These are phyloP conservation scores for Cerceris rybyensis DNA, from an alignment of 2,888 invertebrate species.

Conservation along the genomic window DNA sequence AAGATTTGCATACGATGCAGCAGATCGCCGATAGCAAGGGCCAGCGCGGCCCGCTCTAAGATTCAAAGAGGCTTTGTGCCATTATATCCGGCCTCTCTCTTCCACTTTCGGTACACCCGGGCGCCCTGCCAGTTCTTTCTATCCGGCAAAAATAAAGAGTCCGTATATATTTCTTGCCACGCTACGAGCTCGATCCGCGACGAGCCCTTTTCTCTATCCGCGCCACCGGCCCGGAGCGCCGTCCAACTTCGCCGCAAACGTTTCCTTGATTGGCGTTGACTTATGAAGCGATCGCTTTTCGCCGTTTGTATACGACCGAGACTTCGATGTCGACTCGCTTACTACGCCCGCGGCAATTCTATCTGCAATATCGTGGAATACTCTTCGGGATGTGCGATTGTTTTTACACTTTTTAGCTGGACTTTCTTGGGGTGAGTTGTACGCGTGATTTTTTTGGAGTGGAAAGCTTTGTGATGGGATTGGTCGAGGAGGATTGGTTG, in stretches of 20 bases:
- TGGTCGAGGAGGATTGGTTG: no score
- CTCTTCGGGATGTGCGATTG: background rate
- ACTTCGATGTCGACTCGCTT: constrained; percentile 38
- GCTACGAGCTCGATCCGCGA: constrained; percentile 31
- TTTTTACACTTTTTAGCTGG: background rate
- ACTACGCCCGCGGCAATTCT: background rate
- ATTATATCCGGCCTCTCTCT: constrained; percentile 68
- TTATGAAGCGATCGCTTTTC: constrained; percentile 75
- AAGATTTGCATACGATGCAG: constrained; percentile 81
- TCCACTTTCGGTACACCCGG: constrained; percentile 42
- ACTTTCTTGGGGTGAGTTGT: no score
- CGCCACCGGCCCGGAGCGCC: constrained; percentile 21
- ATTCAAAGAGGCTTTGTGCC: constrained; percentile 80
- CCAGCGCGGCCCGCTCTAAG: constrained; percentile 75
- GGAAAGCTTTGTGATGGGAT: no score
- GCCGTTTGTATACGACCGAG: constrained; percentile 62
- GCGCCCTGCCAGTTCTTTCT: constrained; percentile 54
- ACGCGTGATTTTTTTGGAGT: no score
- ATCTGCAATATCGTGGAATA: constrained; percentile 15
- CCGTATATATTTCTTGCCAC: constrained; percentile 49
- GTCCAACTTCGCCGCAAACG: constrained; percentile 24
- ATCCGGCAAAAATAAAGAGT: constrained; percentile 54
- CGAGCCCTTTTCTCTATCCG: constrained; percentile 25
- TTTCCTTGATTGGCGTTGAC: constrained; percentile 74
- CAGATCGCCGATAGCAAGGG: constrained; percentile 75